Evolutionary conservation across 1,140 invertebrate species (phyloP).

Genomic region (Scaptodrosophila lebanonensis): DNA sequence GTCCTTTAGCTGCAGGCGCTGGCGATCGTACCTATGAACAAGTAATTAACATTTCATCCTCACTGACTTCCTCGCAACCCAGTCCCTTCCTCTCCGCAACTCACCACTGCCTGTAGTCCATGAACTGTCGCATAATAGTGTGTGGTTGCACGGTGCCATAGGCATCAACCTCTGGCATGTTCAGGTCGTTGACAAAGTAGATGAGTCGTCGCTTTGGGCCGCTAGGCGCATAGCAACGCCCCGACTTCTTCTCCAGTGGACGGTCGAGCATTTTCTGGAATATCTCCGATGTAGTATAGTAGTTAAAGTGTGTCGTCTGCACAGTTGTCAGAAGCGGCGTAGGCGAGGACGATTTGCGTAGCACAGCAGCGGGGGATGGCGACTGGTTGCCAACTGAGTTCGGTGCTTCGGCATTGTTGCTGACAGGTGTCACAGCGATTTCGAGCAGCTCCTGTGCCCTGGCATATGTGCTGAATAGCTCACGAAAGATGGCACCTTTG

Average conservation of each 20-base stretch:
- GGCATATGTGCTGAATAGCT: constrained; percentile 84
- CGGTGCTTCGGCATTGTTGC: constrained; percentile 20
- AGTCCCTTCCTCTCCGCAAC: not conserved
- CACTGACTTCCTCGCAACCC: too few relatives aligned
- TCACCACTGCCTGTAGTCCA: constrained; percentile 94
- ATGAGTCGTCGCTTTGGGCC: constrained; percentile 91
- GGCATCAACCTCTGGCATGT: constrained; percentile 97
- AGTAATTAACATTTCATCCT: not conserved
- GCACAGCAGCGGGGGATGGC: constrained; percentile 5
- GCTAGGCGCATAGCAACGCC: constrained; percentile 93
- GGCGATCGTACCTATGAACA: constrained; percentile 83
- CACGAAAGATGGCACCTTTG: constrained; percentile 90
- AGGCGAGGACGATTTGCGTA: constrained; percentile 48
- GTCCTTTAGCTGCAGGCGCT: constrained; percentile 92
- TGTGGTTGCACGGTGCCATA: constrained; percentile 98
- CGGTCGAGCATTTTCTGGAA: constrained; percentile 94
- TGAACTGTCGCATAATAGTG: constrained; percentile 93
- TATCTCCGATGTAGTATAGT: constrained; percentile 96
- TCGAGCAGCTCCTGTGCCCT: constrained; percentile 62
- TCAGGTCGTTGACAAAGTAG: constrained; percentile 98
- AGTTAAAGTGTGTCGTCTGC: constrained; percentile 95
- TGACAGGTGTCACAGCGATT: constrained; percentile 53
- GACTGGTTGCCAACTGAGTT: not conserved
- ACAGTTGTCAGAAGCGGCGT: constrained; percentile 78
- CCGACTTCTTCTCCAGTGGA: constrained; percentile 96